Evolutionary conservation across 2,113 vertebrate species (phyloP).

Genomic region (Aptenodytes patagonicus): DNA sequence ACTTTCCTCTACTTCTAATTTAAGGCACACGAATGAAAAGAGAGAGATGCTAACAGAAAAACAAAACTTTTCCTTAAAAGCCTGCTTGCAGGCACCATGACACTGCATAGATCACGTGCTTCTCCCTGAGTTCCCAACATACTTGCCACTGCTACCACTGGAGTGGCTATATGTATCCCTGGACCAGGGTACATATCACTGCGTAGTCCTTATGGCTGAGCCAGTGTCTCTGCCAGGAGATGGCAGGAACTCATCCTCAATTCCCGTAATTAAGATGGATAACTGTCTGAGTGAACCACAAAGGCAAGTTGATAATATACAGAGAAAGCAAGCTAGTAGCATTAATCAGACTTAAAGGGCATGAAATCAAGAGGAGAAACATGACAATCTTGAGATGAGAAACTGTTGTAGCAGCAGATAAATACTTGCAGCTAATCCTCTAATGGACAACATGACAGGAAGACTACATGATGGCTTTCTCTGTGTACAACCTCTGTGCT

Average conservation of each 20-base stretch:
- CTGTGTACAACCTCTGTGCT: not conserved
- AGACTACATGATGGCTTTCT: not conserved
- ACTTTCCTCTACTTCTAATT: not conserved
- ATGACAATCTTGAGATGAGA: not conserved
- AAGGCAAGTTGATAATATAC: not conserved
- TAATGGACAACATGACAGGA: not conserved
- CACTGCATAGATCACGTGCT: not conserved
- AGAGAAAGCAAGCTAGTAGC: not conserved
- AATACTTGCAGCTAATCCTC: not conserved
- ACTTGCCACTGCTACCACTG: not conserved
- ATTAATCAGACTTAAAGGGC: not conserved
- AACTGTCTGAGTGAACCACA: not conserved
- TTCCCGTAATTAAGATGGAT: not conserved
- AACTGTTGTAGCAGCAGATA: not conserved
- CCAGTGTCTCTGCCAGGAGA: not conserved
- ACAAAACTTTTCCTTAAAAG: not conserved
- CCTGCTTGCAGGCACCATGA: not conserved
- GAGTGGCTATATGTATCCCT: fast-evolving
- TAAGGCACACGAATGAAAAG: not conserved
- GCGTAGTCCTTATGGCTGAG: not conserved
- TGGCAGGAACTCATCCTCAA: not conserved
- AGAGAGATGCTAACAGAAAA: not conserved
- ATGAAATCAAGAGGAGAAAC: not conserved
- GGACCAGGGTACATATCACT: not conserved
- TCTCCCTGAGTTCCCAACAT: not conserved